These are phyloP conservation scores for Seira sanloemensis DNA, from an alignment of 2,888 invertebrate genomes.

Conservation along the genomic window DNA sequence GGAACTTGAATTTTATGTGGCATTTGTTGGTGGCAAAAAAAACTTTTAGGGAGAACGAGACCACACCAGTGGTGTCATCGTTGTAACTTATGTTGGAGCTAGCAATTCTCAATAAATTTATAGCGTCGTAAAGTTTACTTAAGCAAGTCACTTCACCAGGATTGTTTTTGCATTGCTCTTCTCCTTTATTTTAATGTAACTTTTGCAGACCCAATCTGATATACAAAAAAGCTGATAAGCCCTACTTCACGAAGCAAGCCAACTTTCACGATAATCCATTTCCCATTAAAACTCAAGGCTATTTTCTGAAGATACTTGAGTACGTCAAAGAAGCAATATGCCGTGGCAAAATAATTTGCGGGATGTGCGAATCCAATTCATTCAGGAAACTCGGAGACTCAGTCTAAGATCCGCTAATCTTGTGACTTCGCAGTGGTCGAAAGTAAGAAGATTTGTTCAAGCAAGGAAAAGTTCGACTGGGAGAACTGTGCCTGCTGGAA, in stretches of 20 bases:
- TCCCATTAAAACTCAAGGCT: neutral
- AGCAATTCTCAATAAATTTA: neutral
- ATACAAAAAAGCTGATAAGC: too few relatives aligned
- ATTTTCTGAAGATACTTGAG: neutral
- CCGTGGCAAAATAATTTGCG: slow-evolving; percentile 68
- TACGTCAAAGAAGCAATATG: slow-evolving; percentile 57
- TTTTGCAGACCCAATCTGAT: too few relatives aligned
- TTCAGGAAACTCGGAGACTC: slow-evolving; percentile 70
- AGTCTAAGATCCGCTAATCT: slow-evolving; percentile 69
- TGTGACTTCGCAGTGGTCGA: slow-evolving; percentile 69
- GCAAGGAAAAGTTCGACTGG: slow-evolving; percentile 66
- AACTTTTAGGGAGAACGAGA: too few relatives aligned
- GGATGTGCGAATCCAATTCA: slow-evolving; percentile 68
- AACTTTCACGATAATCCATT: neutral
- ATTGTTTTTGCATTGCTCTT: too few relatives aligned
- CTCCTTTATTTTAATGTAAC: too few relatives aligned
- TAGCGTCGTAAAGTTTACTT: slow-evolving; percentile 6
- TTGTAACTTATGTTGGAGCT: neutral
- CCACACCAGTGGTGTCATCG: slow-evolving; percentile 2
- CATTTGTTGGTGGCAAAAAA: neutral
- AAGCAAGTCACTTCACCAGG: neutral
- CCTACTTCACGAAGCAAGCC: too few relatives aligned
- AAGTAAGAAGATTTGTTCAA: slow-evolving; percentile 69
- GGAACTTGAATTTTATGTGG: neutral
- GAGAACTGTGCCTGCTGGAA: slow-evolving; percentile 54